A percentile compares a stretch with the other conserved stretches of the same genome.
Evolutionary conservation across 2,113 vertebrate species (phyloP).

Genomic region (Nesospiza acunhae): DNA sequence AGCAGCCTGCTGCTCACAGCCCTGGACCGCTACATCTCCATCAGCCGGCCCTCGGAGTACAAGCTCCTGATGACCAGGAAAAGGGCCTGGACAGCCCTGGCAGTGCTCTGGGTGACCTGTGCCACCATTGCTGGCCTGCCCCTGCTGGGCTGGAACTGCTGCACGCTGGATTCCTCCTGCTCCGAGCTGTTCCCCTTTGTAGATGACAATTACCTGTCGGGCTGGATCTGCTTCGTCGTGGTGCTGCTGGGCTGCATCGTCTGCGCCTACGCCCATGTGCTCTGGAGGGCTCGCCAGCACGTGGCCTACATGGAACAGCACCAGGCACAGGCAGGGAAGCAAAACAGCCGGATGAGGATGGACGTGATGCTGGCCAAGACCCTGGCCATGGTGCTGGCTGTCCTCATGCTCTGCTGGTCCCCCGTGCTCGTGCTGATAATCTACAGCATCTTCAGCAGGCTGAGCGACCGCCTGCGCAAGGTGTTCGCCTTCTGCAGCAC

Average conservation of each 20-base stretch:
- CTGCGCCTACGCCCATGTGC: constrained; percentile 81
- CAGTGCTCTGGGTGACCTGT: constrained; percentile 78
- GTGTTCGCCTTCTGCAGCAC: constrained; percentile 90
- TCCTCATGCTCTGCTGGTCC: constrained; percentile 86
- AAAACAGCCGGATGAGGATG: constrained; percentile 82
- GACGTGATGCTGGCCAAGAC: constrained; percentile 89
- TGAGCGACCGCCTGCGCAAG: constrained; percentile 71
- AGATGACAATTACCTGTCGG: constrained; percentile 74
- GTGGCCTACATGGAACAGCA: constrained; percentile 76
- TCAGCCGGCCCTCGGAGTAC: constrained; percentile 80
- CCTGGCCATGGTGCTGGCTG: constrained; percentile 83
- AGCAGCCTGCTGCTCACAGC: constrained; percentile 91
- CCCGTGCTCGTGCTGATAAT: constrained; percentile 84
- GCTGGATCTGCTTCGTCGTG: constrained; percentile 80
- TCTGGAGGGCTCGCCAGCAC: constrained; percentile 87
- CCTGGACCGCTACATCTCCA: constrained; percentile 90
- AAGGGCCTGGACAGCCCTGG: constrained; percentile 77
- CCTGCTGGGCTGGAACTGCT: constrained; percentile 91
- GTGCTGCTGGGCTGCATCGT: constrained; percentile 81
- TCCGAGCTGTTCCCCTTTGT: constrained; percentile 88
- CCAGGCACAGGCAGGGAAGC: constrained; percentile 32
- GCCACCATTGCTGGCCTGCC: constrained; percentile 82
- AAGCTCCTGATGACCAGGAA: constrained; percentile 82
- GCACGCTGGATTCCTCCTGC: constrained; percentile 69
- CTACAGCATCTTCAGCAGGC: constrained; percentile 72